Evolutionary conservation across 2,113 vertebrate genomes (phyloP).

Genomic region (Pao palembangensis): DNA sequence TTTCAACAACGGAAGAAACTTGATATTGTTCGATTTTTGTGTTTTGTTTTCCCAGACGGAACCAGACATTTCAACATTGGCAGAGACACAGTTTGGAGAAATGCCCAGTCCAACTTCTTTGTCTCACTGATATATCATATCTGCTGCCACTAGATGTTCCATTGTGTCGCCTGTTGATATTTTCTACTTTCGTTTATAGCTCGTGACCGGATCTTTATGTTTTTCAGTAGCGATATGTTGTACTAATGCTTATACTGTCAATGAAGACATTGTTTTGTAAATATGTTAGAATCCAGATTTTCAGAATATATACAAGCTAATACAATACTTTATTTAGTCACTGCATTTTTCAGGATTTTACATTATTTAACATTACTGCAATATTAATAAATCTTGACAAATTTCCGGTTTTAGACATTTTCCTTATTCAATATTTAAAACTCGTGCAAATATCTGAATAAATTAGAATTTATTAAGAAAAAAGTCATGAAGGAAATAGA

Average conservation of each 20-base stretch:
- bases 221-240: too few relatives aligned
- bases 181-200: background rate
- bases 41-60: slow-evolving; percentile 60
- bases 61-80: slow-evolving; percentile 59
- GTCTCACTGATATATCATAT: slow-evolving; percentile 67
- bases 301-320: background rate
- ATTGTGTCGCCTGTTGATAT: slow-evolving; percentile 8
- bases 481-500: too few relatives aligned
- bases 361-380: background rate
- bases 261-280: slow-evolving; percentile 6
- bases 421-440: background rate
- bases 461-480: too few relatives aligned
- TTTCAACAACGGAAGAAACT: background rate
- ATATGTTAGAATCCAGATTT: slow-evolving; percentile 9
- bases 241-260: background rate
- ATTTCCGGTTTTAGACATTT: background rate
- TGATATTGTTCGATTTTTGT: slow-evolving; percentile 8
- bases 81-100: slow-evolving; percentile 70
- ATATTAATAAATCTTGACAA: too few relatives aligned
- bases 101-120: slow-evolving; percentile 74
- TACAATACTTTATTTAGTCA: slow-evolving; percentile 9
- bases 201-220: background rate
- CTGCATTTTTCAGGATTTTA: slow-evolving; percentile 16
- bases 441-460: too few relatives aligned
- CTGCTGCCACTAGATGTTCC: slow-evolving; percentile 4